These are phyloP conservation scores for Nomia melanderi DNA, from an alignment of 1,140 invertebrate species.

Conservation along the genomic window DNA sequence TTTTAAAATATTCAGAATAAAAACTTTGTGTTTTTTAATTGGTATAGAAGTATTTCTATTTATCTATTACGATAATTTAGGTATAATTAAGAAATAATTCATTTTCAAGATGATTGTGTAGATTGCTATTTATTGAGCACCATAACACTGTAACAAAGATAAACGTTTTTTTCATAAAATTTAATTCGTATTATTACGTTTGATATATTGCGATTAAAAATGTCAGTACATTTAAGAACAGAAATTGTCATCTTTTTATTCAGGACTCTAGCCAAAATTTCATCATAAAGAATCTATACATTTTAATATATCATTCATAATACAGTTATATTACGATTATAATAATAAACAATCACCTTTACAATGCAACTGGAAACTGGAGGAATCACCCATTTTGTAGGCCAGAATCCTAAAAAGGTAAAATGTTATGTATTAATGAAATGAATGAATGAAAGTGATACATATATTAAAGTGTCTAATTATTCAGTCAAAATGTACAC, in stretches of 20 bases:
- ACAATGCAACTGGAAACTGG: background rate
- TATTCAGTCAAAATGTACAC: constrained; percentile 56
- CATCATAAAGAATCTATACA: constrained; percentile 65
- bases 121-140: background rate
- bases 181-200: background rate
- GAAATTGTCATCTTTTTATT: constrained; percentile 74
- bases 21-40: too few species aligned
- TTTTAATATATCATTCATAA: background rate
- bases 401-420: constrained; percentile 17
- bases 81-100: too few species aligned
- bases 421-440: constrained; percentile 19
- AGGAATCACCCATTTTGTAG: background rate
- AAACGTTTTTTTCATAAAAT: constrained; percentile 21
- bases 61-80: too few species aligned
- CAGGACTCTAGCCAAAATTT: constrained; percentile 79
- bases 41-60: too few species aligned
- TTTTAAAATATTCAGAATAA: too few species aligned
- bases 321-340: background rate
- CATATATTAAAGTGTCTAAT: background rate
- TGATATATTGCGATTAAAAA: background rate
- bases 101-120: background rate
- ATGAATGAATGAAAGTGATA: background rate
- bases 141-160: constrained; percentile 44
- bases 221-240: constrained; percentile 63
- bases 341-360: constrained; percentile 8